Base-by-base conservation (phyloP, 1,140 invertebrate species). In the Tribolium madens region DNA sequence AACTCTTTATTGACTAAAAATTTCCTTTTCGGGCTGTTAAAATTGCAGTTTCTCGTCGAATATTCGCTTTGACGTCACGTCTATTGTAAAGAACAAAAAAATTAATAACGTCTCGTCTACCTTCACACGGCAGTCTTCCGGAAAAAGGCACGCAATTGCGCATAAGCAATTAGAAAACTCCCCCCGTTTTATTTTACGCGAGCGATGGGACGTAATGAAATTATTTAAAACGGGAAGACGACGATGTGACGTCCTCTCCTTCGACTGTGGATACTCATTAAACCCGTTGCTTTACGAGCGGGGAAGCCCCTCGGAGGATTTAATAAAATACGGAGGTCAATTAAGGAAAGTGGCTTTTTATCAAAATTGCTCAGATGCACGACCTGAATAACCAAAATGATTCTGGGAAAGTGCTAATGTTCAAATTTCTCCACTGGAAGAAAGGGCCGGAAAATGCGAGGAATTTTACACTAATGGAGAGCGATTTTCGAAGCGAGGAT, bases 291-390 rank as follows among this genome's bases (percentile, higher is more conserved):
- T 64, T 64, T 64, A 64, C 14, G 57, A 33, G 57, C 10, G 10
- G 26, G 13, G 14, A 26, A 31, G 13, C n/a, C 57, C 57, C 57
- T 17, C 26, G n/a, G 2, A 64, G 57, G 57, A 33, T 64, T 64
- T 64, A 64, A 64, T 64, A 64, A 64, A 64, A 64, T 64, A 64
- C 57, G 21, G 57, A 33, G 57, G 57, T 64, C 57, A 64, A 64
- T 64, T 64, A 64, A 33, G 57, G 57, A 33, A 64, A 64, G 57
- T 64, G 57, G 57, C 57, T 64, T 64, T 64, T 64, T 64, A 64
- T 64, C 57, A 64, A 64, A 64, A 64, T 64, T 64, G 57, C 57
- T 31, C 3, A n/a, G 12, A 64, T 36, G 57, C 26, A 64, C 26
- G 57, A 12, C 57, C n/a, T 13, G 57, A 64, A 64, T 64, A 50